Evolutionary conservation across 2,888 invertebrate species (phyloP), one percentile per base, ranked within the genome.

Genomic region (Corbicula japonica): DNA sequence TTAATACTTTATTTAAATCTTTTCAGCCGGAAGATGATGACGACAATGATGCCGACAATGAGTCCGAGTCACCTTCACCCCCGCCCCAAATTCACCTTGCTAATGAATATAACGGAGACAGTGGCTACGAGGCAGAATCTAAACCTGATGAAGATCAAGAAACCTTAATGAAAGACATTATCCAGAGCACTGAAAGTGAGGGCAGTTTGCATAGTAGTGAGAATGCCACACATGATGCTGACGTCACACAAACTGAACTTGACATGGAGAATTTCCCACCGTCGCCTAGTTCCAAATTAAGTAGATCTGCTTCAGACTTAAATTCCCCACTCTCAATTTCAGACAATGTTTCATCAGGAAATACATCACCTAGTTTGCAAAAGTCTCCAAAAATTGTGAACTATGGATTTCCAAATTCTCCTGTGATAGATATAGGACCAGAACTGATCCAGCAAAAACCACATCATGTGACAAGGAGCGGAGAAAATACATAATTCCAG

Each of bases 41-140:
- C 21, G 82, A 80, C 3, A 83, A 76, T 71, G 87, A 87, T 46
- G 84, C 84, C 18, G 74, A 84, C 46, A 84, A 83, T 54, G 80
- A 83, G 46, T 80, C 84, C 32, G 84, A 86, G 28, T 73, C 82
- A 2, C 82, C 78, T 10, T 73, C 73, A 18, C 63, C 60, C 34
- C 71, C 76, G n/a, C 72, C 71, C 15, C 72, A 71, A 12, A 30
- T 56, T 15, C 74, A 66, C 41, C 41, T 48, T 23, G 30, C 68
- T 12, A 65, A 79, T 21, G 87, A 88, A 56, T 86, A 86, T 46
- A 91, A 90, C 50, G 90, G 89, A 2, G 91, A 91, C 83, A 90
- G 90, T 46, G 91, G 91, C 2, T 91, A 91, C 48, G 90, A 90
- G 74, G 91, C 91, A 0, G 90, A 90, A 66, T 91, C 91, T 2